Percentiles rank a stretch among this genome's conserved stretches.
Evolutionary conservation across 2,113 vertebrate species (phyloP).

Genomic region (Bubalus kerabau): DNA sequence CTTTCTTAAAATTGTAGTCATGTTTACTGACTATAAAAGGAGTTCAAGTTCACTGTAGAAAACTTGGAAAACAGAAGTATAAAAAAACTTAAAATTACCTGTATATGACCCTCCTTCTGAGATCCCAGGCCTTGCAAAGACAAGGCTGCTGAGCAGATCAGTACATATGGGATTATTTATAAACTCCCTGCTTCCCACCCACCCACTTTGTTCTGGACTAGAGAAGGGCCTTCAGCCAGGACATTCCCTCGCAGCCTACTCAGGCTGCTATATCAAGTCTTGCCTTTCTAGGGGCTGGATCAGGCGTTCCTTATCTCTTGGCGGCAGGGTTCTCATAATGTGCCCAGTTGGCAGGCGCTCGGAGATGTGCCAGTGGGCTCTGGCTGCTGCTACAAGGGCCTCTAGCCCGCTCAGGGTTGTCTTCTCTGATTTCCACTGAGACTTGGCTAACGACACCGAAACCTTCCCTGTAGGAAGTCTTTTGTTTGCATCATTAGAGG

Average conservation of each 20-base stretch:
- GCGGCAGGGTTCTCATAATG: constrained; percentile 46
- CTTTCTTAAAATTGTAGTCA: neutral
- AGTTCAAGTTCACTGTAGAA: neutral
- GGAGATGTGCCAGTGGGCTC: neutral
- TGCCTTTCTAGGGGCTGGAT: constrained; percentile 9
- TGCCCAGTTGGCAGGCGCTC: neutral
- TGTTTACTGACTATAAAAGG: neutral
- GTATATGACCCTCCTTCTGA: neutral
- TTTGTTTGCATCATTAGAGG: constrained; percentile 13
- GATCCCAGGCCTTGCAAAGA: neutral
- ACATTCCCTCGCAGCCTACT: constrained; percentile 58
- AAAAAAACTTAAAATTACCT: neutral
- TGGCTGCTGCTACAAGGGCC: neutral
- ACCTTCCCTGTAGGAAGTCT: constrained; percentile 35
- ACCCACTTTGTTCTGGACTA: neutral
- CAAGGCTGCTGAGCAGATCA: neutral
- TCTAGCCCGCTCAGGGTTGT: neutral
- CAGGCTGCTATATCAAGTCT: constrained; percentile 49
- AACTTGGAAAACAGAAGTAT: neutral
- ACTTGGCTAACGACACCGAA: constrained; percentile 27
- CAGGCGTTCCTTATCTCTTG: constrained; percentile 49
- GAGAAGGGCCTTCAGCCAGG: constrained; percentile 48
- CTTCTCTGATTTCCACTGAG: constrained; percentile 29
- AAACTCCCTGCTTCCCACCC: neutral
- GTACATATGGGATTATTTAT: neutral